These are phyloP conservation scores for Scaptomyza cyrtandrae DNA, from an alignment of 2,888 invertebrate genomes.

Conservation along the genomic window DNA sequence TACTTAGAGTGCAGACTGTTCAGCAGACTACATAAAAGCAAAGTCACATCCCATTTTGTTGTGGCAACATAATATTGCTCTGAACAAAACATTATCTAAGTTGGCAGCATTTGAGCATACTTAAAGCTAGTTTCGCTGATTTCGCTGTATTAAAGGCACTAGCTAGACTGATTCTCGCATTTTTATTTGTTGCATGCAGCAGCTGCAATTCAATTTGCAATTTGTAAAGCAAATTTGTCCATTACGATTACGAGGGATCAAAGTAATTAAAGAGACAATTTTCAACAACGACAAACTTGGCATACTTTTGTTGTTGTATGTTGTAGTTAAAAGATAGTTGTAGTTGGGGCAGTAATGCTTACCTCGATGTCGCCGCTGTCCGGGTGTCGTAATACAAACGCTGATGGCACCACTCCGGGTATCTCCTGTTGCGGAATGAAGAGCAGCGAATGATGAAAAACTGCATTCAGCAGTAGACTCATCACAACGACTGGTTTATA, in stretches of 20 bases:
- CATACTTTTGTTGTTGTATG: conserved; percentile 1
- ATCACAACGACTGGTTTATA: conserved; percentile 93
- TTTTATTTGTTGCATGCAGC: neutral
- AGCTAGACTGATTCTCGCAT: neutral
- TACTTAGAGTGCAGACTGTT: conserved; percentile 15
- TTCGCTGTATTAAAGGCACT: neutral
- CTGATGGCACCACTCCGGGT: conserved; percentile 90
- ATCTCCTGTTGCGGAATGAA: conserved; percentile 92
- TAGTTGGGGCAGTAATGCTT: conserved; percentile 60
- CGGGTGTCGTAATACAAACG: conserved; percentile 91
- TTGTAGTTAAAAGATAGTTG: neutral
- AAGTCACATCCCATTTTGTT: conserved; percentile 4
- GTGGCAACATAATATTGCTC: conserved; percentile 19
- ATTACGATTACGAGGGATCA: conserved; percentile 32
- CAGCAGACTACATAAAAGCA: conserved; percentile 30
- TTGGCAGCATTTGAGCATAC: conserved; percentile 4
- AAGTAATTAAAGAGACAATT: conserved; percentile 44
- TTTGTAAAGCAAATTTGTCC: conserved; percentile 23
- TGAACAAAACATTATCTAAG: conserved; percentile 20
- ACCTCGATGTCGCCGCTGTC: conserved; percentile 89
- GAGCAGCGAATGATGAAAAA: conserved; percentile 91
- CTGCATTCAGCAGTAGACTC: conserved; percentile 90
- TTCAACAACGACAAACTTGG: conserved; percentile 22
- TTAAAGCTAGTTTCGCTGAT: conserved; percentile 9
- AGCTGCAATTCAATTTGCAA: conserved; percentile 23